phyloP scores from a whole-genome alignment of 2,888 invertebrate species.

The Oscheius sp. region DNA sequence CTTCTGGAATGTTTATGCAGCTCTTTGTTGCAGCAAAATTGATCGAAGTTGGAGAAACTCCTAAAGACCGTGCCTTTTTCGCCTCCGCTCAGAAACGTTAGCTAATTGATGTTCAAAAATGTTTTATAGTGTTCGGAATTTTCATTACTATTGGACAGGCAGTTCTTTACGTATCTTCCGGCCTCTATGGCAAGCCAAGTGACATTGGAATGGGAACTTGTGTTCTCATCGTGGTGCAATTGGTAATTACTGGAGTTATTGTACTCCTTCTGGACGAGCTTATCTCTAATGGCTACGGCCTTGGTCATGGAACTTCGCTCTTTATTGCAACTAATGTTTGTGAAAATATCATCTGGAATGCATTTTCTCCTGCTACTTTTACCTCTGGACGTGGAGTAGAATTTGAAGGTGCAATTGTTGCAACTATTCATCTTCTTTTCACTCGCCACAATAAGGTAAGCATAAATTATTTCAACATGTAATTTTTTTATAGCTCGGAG shows the following conservation, averaged over 20 bases:
- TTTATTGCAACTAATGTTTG: slow-evolving; percentile 99
- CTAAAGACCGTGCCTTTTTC: slow-evolving; percentile 98
- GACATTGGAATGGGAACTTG: slow-evolving; percentile 99
- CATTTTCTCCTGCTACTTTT: slow-evolving; percentile 72
- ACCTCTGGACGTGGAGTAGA: slow-evolving; percentile 80
- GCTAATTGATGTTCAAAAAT: slow-evolving; percentile 66
- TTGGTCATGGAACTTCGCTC: slow-evolving; percentile 97
- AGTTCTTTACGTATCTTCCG: slow-evolving; percentile 99
- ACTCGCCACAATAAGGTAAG: slow-evolving; percentile 89
- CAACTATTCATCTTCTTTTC: slow-evolving; percentile 95
- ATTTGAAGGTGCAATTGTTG: slow-evolving; percentile 99
- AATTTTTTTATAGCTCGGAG: slow-evolving; percentile 78
- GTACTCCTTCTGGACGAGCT: slow-evolving; percentile 94
- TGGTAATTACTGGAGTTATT: slow-evolving; percentile 97
- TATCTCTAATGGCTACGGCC: slow-evolving; percentile 83
- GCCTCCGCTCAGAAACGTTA: slow-evolving; percentile 98
- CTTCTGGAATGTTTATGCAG: slow-evolving; percentile 95
- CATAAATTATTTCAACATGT: neutral
- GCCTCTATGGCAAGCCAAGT: slow-evolving; percentile 95
- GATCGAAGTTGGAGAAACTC: slow-evolving; percentile 99
- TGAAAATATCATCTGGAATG: slow-evolving; percentile 99
- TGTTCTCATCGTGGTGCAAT: slow-evolving; percentile 93
- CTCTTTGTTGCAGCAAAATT: slow-evolving; percentile 97
- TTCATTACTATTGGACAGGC: slow-evolving; percentile 99
- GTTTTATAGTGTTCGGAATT: slow-evolving; percentile 90